Conservation (phyloP, 2,888 invertebrate species). For the Agrochola lota region DNA sequence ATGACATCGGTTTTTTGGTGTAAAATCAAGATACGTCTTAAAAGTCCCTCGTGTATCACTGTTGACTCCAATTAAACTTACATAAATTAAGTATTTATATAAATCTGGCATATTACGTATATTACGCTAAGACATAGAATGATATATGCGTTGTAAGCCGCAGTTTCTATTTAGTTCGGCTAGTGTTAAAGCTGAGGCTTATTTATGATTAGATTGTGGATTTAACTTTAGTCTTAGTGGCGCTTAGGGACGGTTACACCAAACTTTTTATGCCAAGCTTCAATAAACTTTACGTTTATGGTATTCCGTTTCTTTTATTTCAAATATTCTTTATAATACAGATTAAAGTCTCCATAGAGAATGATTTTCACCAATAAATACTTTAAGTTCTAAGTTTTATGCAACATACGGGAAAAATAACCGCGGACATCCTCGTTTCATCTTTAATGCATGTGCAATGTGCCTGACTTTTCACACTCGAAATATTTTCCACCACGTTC, state of each 20-base stretch:
- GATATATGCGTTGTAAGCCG: slow-evolving; percentile 49
- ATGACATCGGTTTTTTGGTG: not conserved
- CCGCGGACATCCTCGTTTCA: not conserved
- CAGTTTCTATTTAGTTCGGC: slow-evolving; percentile 51
- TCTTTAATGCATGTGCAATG: slow-evolving; percentile 12
- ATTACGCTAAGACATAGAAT: slow-evolving; percentile 44
- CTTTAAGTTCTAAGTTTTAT: not conserved
- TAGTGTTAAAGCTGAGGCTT: slow-evolving; percentile 54
- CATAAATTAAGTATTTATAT: slow-evolving; percentile 26
- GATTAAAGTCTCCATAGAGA: not conserved
- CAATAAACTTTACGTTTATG: not conserved
- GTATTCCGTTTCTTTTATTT: not conserved
- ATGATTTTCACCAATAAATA: not conserved
- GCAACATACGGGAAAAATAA: not conserved
- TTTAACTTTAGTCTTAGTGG: slow-evolving; percentile 62
- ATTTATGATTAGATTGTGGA: slow-evolving; percentile 59
- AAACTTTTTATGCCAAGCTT: slow-evolving; percentile 48
- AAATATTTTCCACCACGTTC: slow-evolving; percentile 33
- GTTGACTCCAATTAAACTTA: slow-evolving; percentile 30
- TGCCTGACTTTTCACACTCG: slow-evolving; percentile 7
- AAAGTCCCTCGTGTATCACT: not conserved
- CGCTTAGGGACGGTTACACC: slow-evolving; percentile 54
- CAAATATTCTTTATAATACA: not conserved
- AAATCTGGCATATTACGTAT: slow-evolving; percentile 32
- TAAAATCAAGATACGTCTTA: not conserved